A percentile compares a stretch with the other conserved stretches of the same genome.
phyloP scores from a whole-genome alignment of 2,797 vertebrate species.

The Toxotes lorentzi region DNA sequence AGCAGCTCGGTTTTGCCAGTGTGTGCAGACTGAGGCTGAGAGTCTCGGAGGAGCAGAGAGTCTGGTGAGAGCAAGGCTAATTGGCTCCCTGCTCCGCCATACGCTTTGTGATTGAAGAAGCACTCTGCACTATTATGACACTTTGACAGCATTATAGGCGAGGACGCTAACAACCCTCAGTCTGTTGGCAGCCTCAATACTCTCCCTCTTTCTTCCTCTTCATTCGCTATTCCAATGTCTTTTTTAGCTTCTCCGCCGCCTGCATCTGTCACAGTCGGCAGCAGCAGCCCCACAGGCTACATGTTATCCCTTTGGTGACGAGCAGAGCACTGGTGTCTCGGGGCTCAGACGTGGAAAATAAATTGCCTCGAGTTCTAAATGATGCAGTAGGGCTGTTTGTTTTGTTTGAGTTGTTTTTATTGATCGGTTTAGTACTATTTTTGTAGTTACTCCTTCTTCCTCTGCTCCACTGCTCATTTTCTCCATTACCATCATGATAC shows the following conservation, averaged over 20 bases:
- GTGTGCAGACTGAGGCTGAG: conserved; percentile 61
- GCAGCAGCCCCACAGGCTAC: conserved; percentile 67
- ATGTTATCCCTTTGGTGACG: conserved; percentile 70
- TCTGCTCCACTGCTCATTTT: conserved; percentile 24
- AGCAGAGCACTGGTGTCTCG: conserved; percentile 57
- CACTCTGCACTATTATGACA: conserved; percentile 68
- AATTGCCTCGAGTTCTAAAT: conserved; percentile 65
- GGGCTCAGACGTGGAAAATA: conserved; percentile 73
- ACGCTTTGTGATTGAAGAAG: conserved; percentile 68
- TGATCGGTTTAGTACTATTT: conserved; percentile 43
- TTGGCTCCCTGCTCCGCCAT: conserved; percentile 73
- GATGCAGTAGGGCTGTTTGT: conserved; percentile 63
- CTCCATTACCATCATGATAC: conserved; percentile 55
- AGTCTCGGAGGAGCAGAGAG: conserved; percentile 73
- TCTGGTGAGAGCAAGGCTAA: conserved; percentile 75
- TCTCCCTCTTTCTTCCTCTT: conserved; percentile 30
- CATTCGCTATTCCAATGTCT: conserved; percentile 45
- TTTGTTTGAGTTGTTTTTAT: conserved; percentile 53
- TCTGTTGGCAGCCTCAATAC: conserved; percentile 45
- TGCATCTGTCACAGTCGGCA: conserved; percentile 52
- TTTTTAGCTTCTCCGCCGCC: conserved; percentile 31
- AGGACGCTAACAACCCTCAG: conserved; percentile 64
- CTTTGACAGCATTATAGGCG: conserved; percentile 70
- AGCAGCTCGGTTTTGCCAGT: conserved; percentile 52
- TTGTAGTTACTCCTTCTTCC: background rate